Conservation (phyloP, 2,113 vertebrate genomes). For the Zapus hudsonius region DNA sequence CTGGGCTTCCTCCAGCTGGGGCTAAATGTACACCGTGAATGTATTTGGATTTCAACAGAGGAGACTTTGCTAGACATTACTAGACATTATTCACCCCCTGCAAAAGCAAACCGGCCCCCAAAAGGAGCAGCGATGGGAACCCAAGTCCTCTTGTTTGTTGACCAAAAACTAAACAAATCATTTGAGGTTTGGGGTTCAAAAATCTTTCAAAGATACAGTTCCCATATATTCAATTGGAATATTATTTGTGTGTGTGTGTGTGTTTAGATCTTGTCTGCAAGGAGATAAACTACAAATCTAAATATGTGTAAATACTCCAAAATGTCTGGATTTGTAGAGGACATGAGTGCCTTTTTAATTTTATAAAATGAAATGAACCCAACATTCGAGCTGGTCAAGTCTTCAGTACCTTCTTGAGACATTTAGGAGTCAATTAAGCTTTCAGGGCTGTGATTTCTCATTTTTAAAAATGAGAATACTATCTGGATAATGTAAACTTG, state of each 20-base stretch:
- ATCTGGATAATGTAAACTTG: background rate
- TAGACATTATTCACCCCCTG: slow-evolving; percentile 27
- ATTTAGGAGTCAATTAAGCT: background rate
- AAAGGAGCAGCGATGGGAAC: slow-evolving; percentile 59
- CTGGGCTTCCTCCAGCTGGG: slow-evolving; percentile 30
- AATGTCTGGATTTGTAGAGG: background rate
- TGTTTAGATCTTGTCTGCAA: slow-evolving; percentile 32
- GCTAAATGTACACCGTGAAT: background rate
- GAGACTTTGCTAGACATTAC: slow-evolving; percentile 60
- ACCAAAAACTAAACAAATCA: slow-evolving; percentile 71
- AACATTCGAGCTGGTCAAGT: background rate
- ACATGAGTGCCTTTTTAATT: background rate
- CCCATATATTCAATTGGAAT: slow-evolving; percentile 35
- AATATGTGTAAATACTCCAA: slow-evolving; percentile 31
- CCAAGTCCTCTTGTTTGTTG: slow-evolving; percentile 66
- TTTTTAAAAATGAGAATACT: background rate
- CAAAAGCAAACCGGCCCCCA: slow-evolving; percentile 41
- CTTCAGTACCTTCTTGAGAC: background rate
- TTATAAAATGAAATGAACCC: slow-evolving; percentile 19
- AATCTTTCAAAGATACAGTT: slow-evolving; percentile 57
- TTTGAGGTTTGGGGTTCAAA: slow-evolving; percentile 68
- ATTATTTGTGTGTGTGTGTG: slow-evolving; percentile 13
- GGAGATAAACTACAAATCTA: slow-evolving; percentile 18
- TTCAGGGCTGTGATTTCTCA: background rate
- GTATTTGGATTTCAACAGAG: slow-evolving; percentile 62